phyloP scores from a whole-genome alignment of 37 sponge, comb jelly and placozoan genomes.

The Agelas oroides region DNA sequence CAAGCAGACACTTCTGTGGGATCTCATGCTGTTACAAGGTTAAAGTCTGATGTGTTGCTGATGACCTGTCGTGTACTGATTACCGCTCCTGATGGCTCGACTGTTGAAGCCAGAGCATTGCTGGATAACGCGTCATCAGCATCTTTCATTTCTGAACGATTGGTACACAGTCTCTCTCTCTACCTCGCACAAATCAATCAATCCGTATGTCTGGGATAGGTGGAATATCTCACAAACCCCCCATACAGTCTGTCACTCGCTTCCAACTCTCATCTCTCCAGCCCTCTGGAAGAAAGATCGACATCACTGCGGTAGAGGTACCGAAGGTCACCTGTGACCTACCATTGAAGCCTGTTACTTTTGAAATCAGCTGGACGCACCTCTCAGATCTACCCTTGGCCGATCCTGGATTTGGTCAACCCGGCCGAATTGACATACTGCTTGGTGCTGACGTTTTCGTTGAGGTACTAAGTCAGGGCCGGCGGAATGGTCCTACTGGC shows the following conservation, averaged over 20 bases:
- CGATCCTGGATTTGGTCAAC: slow-evolving; percentile 45
- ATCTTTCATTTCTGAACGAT: slow-evolving; percentile 53
- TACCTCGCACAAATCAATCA: slow-evolving; percentile 34
- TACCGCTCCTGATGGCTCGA: slow-evolving; percentile 51
- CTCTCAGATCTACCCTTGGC: slow-evolving; percentile 38
- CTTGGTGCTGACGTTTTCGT: slow-evolving; percentile 45
- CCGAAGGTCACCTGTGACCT: slow-evolving; percentile 55
- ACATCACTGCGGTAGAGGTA: slow-evolving; percentile 37
- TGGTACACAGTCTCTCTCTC: slow-evolving; percentile 40
- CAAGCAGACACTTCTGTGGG: not conserved
- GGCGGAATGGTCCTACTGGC: slow-evolving; percentile 54
- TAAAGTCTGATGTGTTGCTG: slow-evolving; percentile 34
- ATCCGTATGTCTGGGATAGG: slow-evolving; percentile 51
- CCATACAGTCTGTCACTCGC: slow-evolving; percentile 30
- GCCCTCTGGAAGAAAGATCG: slow-evolving; percentile 17
- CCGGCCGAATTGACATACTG: slow-evolving; percentile 44
- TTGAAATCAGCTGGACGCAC: slow-evolving; percentile 40
- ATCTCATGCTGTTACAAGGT: slow-evolving; percentile 13
- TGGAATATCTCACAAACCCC: slow-evolving; percentile 31
- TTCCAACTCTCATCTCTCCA: slow-evolving; percentile 37
- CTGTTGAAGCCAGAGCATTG: slow-evolving; percentile 60
- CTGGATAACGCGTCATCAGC: slow-evolving; percentile 47
- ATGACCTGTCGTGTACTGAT: slow-evolving; percentile 50
- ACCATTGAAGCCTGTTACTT: slow-evolving; percentile 35
- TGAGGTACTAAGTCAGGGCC: slow-evolving; percentile 46